Base-by-base conservation (phyloP, 2,888 invertebrate genomes). In the Didymodactylos carnosus region DNA sequence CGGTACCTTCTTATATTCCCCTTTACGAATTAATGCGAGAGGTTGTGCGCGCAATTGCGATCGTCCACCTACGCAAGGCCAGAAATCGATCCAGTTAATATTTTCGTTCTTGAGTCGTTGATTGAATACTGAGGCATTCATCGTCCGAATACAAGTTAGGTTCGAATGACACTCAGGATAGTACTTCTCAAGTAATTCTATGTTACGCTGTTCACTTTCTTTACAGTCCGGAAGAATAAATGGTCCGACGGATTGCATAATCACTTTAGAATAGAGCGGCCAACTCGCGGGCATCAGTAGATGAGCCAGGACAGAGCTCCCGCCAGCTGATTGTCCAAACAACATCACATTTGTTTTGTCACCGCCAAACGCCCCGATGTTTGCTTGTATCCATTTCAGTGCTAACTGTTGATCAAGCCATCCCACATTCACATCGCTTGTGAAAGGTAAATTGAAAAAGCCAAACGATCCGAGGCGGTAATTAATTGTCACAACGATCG, bases 391-490 rank as follows among this genome's bases (percentile, higher is more conserved):
- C 53, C 53, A 53, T 19, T 13, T 27, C 10, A 53, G n/a, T 14
- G 53, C 53, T 53, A 53, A 29, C 5, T 53, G 53, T 53, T 53
- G 53, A 19, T 53, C 53, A 0, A 16, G 4, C 53, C 53, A 53
- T 3, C 53, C 53, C 6, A 53, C 1, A 19, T 53, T 53, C 14
- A 16, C 16, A 0, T 16, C 3, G 19, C 10, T 11, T 19, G 35
- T n/a, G 35, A 16, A 16, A 8, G 53, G 35, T 35, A 53, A 35
- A 7, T 27, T 16, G 10, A 53, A 53, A 53, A 53, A 53, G 81
- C 82, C 82, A 69, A 82, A 78, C 25, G 80, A 79, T 25, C 81
- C 81, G 8, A 82, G 78, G 70, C 81, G 77, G 76, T 82, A 82
- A 77, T 82, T 82, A 73, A 81, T 78, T 27, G 81, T 82, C 76